phyloP scores from a whole-genome alignment of 1,140 invertebrate species.

The Cephus cinctus region DNA sequence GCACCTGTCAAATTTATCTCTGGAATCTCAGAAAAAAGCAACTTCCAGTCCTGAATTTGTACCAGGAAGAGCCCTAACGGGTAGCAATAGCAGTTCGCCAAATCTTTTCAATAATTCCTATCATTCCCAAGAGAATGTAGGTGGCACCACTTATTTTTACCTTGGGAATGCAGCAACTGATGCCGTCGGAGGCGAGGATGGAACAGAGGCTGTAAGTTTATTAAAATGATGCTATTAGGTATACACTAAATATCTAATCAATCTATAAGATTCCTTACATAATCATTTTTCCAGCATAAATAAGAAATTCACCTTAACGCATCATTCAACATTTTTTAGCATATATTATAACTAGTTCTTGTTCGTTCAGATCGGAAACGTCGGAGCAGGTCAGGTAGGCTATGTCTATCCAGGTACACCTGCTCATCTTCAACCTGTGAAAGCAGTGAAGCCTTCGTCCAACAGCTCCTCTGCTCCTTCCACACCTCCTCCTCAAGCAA shows the following conservation, averaged over 20 bases:
- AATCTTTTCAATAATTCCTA: constrained; percentile 51
- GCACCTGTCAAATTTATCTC: constrained; percentile 59
- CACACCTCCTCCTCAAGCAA: constrained; percentile 49
- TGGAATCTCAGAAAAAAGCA: constrained; percentile 58
- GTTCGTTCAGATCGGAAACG: constrained; percentile 33
- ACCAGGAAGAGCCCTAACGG: constrained; percentile 38
- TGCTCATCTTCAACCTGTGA: constrained; percentile 59
- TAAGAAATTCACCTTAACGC: neutral
- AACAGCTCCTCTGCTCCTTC: constrained; percentile 52
- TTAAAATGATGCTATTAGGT: neutral
- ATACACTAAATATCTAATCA: neutral
- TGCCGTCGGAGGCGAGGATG: constrained; percentile 39
- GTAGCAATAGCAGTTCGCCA: constrained; percentile 48
- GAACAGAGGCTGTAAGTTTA: constrained; percentile 35
- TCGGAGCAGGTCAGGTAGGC: constrained; percentile 38
- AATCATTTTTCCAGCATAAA: no score
- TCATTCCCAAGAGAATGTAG: constrained; percentile 79
- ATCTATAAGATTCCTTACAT: neutral
- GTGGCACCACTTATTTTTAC: constrained; percentile 93
- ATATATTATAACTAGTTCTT: neutral
- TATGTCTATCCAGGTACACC: constrained; percentile 70
- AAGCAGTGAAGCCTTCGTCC: constrained; percentile 50
- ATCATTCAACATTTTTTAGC: neutral
- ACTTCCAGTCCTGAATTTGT: constrained; percentile 54
- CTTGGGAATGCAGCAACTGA: constrained; percentile 53